Conservation (phyloP, 2,797 vertebrate species). For the Uromys caudimaculatus region DNA sequence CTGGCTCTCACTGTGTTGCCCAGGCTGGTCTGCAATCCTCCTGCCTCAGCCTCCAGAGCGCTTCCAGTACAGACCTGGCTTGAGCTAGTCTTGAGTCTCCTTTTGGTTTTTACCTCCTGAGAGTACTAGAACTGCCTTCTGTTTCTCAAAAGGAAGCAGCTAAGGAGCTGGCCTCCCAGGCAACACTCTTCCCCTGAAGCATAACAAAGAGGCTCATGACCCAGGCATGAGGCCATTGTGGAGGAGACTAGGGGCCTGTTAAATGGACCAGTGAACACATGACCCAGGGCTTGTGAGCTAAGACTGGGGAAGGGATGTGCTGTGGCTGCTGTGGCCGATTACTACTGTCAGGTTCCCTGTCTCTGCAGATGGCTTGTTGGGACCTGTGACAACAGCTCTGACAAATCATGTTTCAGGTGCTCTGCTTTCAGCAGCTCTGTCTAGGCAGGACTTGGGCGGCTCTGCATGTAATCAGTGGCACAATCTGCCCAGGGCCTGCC, state of each 20-base stretch:
- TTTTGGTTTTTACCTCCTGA: background rate
- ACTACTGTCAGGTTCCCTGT: background rate
- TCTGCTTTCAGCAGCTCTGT: background rate
- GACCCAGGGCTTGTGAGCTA: background rate
- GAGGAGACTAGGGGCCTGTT: constrained; percentile 13
- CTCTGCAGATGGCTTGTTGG: background rate
- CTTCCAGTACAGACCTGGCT: background rate
- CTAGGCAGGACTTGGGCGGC: background rate
- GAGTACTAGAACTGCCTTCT: background rate
- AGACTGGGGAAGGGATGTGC: background rate
- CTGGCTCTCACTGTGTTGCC: background rate
- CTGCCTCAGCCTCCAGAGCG: background rate
- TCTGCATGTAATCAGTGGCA: too few relatives aligned
- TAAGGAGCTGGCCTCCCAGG: background rate
- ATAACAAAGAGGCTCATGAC: background rate
- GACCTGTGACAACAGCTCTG: background rate
- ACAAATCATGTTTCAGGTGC: background rate
- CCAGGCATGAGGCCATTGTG: background rate
- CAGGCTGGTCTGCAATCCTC: background rate
- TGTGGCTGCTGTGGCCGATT: background rate
- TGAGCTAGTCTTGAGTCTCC: background rate
- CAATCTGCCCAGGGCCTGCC: background rate
- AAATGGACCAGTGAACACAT: background rate
- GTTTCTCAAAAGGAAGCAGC: constrained; percentile 34
- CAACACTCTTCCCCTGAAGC: background rate